Percentiles rank a stretch among this genome's conserved stretches.
phyloP scores from a whole-genome alignment of 2,113 vertebrate species.

The Sterrhoptilus dennistouni region DNA sequence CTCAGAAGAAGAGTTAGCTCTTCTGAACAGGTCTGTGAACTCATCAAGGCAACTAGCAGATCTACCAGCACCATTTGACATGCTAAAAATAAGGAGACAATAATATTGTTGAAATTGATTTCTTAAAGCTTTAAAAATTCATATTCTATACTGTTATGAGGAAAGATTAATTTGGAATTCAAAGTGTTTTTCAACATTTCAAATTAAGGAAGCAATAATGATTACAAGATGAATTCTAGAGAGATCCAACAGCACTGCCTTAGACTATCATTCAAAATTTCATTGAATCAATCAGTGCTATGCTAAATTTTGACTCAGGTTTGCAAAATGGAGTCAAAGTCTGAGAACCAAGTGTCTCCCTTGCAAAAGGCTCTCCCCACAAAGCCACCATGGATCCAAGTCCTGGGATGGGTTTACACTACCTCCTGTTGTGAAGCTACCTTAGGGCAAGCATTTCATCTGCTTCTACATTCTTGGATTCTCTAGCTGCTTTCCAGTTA shows the following conservation, averaged over 20 bases:
- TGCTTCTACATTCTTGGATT: not conserved
- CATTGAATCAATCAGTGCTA: not conserved
- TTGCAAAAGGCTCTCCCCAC: not conserved
- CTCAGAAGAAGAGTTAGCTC: conserved; percentile 89
- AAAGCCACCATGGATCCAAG: not conserved
- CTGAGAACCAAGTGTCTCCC: not conserved
- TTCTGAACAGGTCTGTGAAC: conserved; percentile 86
- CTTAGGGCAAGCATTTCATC: not conserved
- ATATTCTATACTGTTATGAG: not conserved
- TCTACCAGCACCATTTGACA: conserved; percentile 90
- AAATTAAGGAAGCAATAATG: not conserved
- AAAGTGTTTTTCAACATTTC: not conserved
- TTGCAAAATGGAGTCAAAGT: not conserved
- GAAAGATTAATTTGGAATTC: not conserved
- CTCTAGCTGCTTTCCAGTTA: not conserved
- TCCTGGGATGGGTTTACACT: not conserved
- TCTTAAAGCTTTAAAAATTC: not conserved
- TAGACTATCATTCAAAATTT: not conserved
- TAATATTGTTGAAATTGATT: not conserved
- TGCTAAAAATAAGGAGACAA: conserved; percentile 72
- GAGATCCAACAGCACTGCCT: not conserved
- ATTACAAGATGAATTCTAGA: not conserved
- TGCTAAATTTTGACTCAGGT: not conserved
- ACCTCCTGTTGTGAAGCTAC: not conserved
- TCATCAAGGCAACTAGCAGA: conserved; percentile 91